Evolutionary conservation across 2,888 invertebrate species (phyloP), one percentile per base, ranked within the genome.

Genomic region (Perithous albicinctus): DNA sequence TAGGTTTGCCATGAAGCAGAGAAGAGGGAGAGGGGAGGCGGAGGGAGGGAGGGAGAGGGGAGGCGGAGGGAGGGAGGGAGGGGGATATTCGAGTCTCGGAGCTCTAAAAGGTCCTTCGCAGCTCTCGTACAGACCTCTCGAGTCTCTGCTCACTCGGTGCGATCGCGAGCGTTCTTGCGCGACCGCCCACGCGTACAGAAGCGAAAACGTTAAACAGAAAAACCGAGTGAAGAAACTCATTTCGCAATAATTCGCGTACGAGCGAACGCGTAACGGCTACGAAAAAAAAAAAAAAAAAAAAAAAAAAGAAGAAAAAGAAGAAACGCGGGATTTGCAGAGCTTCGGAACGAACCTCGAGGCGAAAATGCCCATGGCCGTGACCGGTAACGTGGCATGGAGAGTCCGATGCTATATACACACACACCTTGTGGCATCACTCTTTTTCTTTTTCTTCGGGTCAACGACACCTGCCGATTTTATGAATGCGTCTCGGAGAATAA

Each of bases 291-390:
- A n/a, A n/a, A n/a, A n/a, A n/a, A n/a, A n/a, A n/a, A n/a, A n/a
- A n/a, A n/a, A n/a, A n/a, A n/a, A n/a, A n/a, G n/a, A n/a, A n/a
- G n/a, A n/a, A n/a, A n/a, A n/a, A n/a, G n/a, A n/a, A n/a, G n/a
- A n/a, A n/a, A n/a, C n/a, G n/a, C 29, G 29, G 29, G 23, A n/a
- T 23, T 2, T 23, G 23, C 20, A 18, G 43, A 54, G 43, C 29
- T 41, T 43, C 18, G 64, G 2, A n/a, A n/a, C n/a, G 43, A 32
- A 20, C 63, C 38, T 41, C 41, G 38, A 32, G 46, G 29, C 12
- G 43, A 63, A n/a, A 63, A 35, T 72, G 78, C 67, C 75, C 80
- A 56, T 80, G 83, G 78, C 83, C 83, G 70, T 83, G 83, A 80
- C 78, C 83, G 63, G 54, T 66, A 75, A 23, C 51, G 51, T 51